Conservation (phyloP, 1,140 invertebrate genomes). For the Nilaparvata lugens region DNA sequence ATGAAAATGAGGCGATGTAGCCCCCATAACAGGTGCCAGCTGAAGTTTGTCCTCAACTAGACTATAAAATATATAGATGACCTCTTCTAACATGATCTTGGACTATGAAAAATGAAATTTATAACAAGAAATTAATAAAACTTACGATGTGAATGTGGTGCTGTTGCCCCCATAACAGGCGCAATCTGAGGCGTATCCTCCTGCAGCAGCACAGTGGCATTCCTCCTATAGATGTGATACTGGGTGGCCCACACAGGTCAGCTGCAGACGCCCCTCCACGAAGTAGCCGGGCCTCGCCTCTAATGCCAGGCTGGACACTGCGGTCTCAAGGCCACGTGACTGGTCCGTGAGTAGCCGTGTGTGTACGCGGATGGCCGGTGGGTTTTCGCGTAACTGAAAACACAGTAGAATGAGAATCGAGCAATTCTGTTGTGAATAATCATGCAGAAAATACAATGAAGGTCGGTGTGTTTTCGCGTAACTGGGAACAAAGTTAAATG, state of each 20-base stretch:
- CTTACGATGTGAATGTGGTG: conserved; percentile 19
- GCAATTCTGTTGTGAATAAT: no score
- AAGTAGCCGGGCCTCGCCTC: conserved; percentile 35
- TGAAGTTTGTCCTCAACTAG: no score
- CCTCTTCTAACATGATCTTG: no score
- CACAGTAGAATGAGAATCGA: no score
- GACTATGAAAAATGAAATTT: no score
- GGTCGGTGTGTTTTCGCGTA: conserved; percentile 24
- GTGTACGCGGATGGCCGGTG: conserved; percentile 33
- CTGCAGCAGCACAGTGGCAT: conserved; percentile 33
- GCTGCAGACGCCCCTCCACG: conserved; percentile 35
- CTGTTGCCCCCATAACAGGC: conserved; percentile 37
- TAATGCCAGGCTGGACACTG: conserved; percentile 25
- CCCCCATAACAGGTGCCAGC: no score
- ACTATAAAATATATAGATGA: no score
- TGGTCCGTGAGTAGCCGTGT: conserved; percentile 24
- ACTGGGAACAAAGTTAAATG: no score
- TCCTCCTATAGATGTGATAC: conserved; percentile 35
- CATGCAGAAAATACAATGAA: no score
- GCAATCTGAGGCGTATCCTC: conserved; percentile 39
- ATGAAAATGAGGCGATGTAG: no score
- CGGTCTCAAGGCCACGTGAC: background rate
- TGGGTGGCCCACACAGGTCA: conserved; percentile 39
- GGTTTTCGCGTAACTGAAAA: background rate
- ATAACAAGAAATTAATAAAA: no score